Evolutionary conservation across 2,888 invertebrate species (phyloP), one percentile per base, ranked within the genome.

Genomic region (Odontocolon sp.): DNA sequence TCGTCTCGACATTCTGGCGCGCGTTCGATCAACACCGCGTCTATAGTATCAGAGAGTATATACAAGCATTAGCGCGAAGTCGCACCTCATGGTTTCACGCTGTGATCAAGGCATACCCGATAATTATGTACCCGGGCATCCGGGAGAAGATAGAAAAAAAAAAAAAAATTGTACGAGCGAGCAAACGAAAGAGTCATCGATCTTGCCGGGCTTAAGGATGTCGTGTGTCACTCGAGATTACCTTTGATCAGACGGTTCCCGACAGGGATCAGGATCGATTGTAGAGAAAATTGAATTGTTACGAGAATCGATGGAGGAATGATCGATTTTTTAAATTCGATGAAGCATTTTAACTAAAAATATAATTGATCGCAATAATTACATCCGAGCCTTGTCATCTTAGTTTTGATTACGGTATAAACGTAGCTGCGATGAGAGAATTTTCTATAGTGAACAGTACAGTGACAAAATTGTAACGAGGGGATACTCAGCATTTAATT

Each of bases 151-250:
- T 8, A 28, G 6, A 50, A 36, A 56, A 57, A 47, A 56, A 36
- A 21, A 33, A 14, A 38, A n/a, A 40, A 18, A 26, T 26, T 18
- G 38, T 11, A 5, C 2, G 23, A 67, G 56, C 50, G 50, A 38
- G 47, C 42, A 56, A 68, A 63, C 26, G 71, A 68, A 56, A 59
- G 40, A 64, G 77, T 38, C 63, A 77, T 77, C 77, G 63, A 72
- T 77, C 77, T 77, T 77, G 18, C 57, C 11, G 8, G 52, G 57
- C 63, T 72, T 59, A 68, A 28, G 57, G 68, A 28, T 72, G 61
- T 68, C 63, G 50, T 57, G 50, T 33, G 61, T 77, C 61, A 52
- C 50, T 72, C 54, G 45, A 57, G 56, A 72, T 68, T 63, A 40
- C 40, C 56, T 31, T 50, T 56, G 56, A 57, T 72, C 57, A 28